These are phyloP conservation scores for Lepus townsendii DNA, from an alignment of 2,797 vertebrate species.

Conservation along the genomic window DNA sequence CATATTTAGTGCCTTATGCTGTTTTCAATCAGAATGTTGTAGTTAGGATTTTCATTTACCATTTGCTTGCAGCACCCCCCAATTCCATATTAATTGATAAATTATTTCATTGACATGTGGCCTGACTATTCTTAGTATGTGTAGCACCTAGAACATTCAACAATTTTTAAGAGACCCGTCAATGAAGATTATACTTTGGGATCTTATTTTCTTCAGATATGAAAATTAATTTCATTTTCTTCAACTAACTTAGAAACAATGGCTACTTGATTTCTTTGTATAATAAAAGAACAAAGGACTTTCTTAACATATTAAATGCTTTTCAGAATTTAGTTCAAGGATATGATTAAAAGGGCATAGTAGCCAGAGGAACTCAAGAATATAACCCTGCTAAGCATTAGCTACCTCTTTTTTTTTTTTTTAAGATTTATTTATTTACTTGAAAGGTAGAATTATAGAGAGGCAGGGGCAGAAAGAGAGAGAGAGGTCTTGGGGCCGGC, in stretches of 20 bases:
- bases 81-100: constrained; percentile 80
- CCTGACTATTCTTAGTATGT: constrained; percentile 58
- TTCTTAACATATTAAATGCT: constrained; percentile 56
- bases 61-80: constrained; percentile 79
- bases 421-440: too few relatives aligned
- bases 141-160: constrained; percentile 52
- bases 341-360: constrained; percentile 43
- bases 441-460: too few relatives aligned
- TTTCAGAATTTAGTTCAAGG: constrained; percentile 54
- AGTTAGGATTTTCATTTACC: constrained; percentile 84
- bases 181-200: constrained; percentile 2
- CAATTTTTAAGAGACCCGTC: constrained; percentile 20
- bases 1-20: constrained; percentile 65
- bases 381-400: neutral
- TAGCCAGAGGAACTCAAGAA: constrained; percentile 10
- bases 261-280: constrained; percentile 59
- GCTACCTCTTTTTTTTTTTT: neutral
- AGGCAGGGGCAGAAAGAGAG: too few relatives aligned
- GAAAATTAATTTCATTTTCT: constrained; percentile 70
- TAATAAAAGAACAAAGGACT: neutral
- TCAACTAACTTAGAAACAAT: neutral
- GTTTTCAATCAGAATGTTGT: constrained; percentile 79
- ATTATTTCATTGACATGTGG: constrained; percentile 65
- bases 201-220: constrained; percentile 59
- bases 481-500: too few relatives aligned